phyloP scores from a whole-genome alignment of 1,140 invertebrate species.

The Drosophila simulans region DNA sequence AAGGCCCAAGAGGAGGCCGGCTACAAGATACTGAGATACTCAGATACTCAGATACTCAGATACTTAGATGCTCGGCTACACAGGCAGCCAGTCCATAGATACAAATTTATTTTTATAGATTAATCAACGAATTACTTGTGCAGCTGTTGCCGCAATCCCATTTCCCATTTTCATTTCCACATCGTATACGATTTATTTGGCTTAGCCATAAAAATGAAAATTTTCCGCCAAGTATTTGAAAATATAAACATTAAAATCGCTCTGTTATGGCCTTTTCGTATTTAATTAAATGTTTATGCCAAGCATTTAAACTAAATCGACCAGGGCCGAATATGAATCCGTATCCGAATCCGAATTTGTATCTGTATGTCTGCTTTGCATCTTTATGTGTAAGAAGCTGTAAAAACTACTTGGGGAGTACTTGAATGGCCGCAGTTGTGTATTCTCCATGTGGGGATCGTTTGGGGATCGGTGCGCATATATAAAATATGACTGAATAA shows the following conservation, averaged over 20 bases:
- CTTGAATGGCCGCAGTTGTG: conserved; percentile 41
- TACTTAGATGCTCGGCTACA: neutral
- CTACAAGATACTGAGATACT: neutral
- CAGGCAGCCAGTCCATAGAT: conserved; percentile 47
- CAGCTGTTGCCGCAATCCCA: conserved; percentile 53
- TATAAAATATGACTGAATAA: conserved; percentile 78
- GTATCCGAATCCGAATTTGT: no score
- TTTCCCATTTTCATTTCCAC: conserved; percentile 51
- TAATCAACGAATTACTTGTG: conserved; percentile 71
- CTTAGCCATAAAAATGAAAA: conserved; percentile 67
- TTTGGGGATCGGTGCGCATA: conserved; percentile 24
- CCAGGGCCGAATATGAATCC: conserved; percentile 18
- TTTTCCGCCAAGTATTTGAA: conserved; percentile 62
- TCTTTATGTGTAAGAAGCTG: conserved; percentile 46
- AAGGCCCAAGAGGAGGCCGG: conserved; percentile 50
- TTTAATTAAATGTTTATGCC: conserved; percentile 76
- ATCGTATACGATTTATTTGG: conserved; percentile 67
- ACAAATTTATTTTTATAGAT: conserved; percentile 82
- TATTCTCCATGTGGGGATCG: conserved; percentile 40
- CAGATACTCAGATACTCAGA: no score
- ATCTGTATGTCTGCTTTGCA: conserved; percentile 33
- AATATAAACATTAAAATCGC: conserved; percentile 63
- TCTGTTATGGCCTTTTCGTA: conserved; percentile 39
- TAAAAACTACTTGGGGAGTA: conserved; percentile 54
- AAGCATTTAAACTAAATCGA: conserved; percentile 59